Evolutionary conservation across 2,888 invertebrate species (phyloP), one percentile per base, ranked within the genome.

Genomic region (Xestia xanthographa): DNA sequence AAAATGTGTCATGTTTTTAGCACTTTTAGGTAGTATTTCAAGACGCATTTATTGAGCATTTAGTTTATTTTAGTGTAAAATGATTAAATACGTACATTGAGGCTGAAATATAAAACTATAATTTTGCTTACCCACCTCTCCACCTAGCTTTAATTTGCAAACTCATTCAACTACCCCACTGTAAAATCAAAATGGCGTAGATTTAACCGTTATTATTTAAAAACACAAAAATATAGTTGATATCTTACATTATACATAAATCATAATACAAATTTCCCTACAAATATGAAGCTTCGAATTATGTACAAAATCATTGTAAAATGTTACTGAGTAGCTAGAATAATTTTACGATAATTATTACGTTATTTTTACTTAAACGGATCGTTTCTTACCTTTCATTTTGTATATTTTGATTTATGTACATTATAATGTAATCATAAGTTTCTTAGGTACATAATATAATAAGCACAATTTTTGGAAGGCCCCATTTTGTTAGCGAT

Each of bases 261-360:
- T 76, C 66, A 80, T 56, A 75, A 86, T 85, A 89, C 85, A 89
- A 89, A 88, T 88, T 88, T 88, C 87, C 85, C 77, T 83, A 87
- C 82, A 84, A 91, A 91, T 91, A 91, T 89, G 94, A 94, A 94
- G 94, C 94, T 94, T 95, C 94, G 89, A 92, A 92, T 83, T 92
- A 92, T 95, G 95, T 96, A 96, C 96, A 96, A 95, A 96, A 92
- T 92, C 92, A 93, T 92, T 91, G 87, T 93, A 90, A 92, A 90
- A 89, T 91, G 91, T 93, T 92, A 92, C 90, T 91, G 88, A 89
- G 91, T 95, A 95, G 95, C 88, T 95, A 95, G 94, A 91, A 92
- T 95, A 95, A 95, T 95, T 94, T 94, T 88, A 90, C 84, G 86
- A 84, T 88, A 85, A 67, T 79, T 83, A 84, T 81, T 82, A 83